Evolutionary conservation across 1,140 invertebrate genomes (phyloP), one percentile per base, ranked within the genome.

Genomic region (Thaumatotibia leucotreta): DNA sequence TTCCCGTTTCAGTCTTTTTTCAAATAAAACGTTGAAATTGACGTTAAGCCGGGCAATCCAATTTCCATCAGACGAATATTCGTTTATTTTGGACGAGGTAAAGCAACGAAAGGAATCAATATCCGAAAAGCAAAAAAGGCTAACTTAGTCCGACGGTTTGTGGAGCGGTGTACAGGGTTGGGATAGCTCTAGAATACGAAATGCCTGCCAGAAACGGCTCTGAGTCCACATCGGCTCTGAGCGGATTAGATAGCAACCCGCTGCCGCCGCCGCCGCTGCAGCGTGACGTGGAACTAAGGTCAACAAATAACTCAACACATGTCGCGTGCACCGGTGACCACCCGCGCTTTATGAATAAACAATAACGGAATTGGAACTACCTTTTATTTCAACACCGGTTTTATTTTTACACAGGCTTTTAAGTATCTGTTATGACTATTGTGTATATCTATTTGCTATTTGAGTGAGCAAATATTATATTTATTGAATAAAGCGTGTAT

Each of bases 191-290:
- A 68, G 68, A 71, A 70, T 70, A 45, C 64, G 39, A 39, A 66
- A 65, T 62, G 49, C 17, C 20, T 64, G 70, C 69, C 45, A 66
- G 70, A 61, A 70, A 68, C 61, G 49, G 67, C 27, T 33, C 63
- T 71, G 73, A 77, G 75, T 75, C 73, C 66, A 68, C 67, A 54
- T 35, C 61, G 63, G 73, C 70, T 78, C 61, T 71, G 58, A 29
- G 33, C 22, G 74, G 74, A 76, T 82, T 80, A 78, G 66, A 45
- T 45, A 45, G 14, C 17, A 45, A 6, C 2, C 39, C 17, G 20
- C 5, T 9, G 6, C 27, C 27, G 20, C 39, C n/a, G 6, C 8
- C 2, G 39, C 39, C 20, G 20, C 39, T 45, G 39, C 39, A 20
- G 17, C n/a, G 17, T 20, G 39, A 20, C 39, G 6, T 45, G 39